Evolutionary conservation across 2,888 invertebrate species (phyloP), one percentile per base, ranked within the genome.

Genomic region (Lycia hirtaria): DNA sequence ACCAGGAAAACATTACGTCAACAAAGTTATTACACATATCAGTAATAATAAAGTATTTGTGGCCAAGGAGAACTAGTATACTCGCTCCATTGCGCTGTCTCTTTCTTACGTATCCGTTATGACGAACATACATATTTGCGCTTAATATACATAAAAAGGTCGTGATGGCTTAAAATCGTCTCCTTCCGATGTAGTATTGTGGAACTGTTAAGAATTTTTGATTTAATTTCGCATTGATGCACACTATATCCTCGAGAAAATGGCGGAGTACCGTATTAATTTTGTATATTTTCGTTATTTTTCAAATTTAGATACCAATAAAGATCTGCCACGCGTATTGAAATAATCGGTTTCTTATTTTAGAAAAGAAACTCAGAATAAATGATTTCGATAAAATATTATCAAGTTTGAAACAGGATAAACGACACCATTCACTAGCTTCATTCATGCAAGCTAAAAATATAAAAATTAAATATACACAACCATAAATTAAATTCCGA

Each of bases 11-110:
- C 40, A 56, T 12, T 37, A 24, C 26, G 22, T 51, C 50, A 47
- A 43, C 55, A 55, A 28, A 44, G 48, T 44, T 32, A 51, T 49
- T 28, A 56, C 43, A 32, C 28, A 40, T 33, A 47, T 60, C 14
- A 26, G 41, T 40, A 52, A 48, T 51, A 43, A 56, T 53, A 40
- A 51, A 53, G 54, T 52, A 53, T 62, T 45, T 44, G 49, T 43
- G 48, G 43, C 61, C 67, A 61, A 67, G 67, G 68, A 70, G 56
- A 68, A 68, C 69, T 24, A 35, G 67, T 67, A 60, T 43, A 33
- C 33, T 44, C 33, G 30, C 24, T 7, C 28, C 30, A 40, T 40
- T 43, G 24, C 32, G 41, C 37, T 1, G 37, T 40, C 33, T 47
- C 40, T 22, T 9, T 48, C 48, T 10, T 4, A 12, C 19, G 14